Evolutionary conservation across 2,797 vertebrate species (phyloP).

Genomic region (Tokudaia tokunoshimensis): DNA sequence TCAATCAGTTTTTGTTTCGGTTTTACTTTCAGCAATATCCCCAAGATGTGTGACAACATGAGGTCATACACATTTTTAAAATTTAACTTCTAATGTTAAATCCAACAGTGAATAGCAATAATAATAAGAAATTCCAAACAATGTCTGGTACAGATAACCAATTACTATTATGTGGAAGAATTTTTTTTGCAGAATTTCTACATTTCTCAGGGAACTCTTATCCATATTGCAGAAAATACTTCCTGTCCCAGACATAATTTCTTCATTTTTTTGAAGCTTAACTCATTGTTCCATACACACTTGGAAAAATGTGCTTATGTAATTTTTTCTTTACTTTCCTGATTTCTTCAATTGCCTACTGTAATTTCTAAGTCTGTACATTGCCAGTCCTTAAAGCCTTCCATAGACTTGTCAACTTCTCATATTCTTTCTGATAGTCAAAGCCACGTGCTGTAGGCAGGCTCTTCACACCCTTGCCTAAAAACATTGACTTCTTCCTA

Average conservation of each 20-base stretch:
- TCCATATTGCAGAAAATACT: not conserved
- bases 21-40: constrained; percentile 28
- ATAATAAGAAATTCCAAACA: not conserved
- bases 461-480: not conserved
- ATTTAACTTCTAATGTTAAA: not conserved
- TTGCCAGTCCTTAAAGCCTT: not conserved
- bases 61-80: not conserved
- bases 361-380: not conserved
- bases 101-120: not conserved
- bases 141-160: not conserved
- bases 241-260: constrained; percentile 14
- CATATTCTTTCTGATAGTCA: not conserved
- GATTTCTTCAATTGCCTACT: not conserved
- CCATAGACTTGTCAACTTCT: not conserved
- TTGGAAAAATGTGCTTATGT: not conserved
- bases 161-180: constrained; percentile 13
- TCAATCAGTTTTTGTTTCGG: constrained; percentile 17
- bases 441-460: not conserved
- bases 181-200: constrained; percentile 33
- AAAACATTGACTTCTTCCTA: not conserved
- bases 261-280: not conserved
- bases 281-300: not conserved
- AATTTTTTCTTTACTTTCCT: constrained; percentile 23
- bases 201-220: not conserved
- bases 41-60: not conserved